Evolutionary conservation across 2,888 invertebrate species (phyloP), one percentile per base, ranked within the genome.

Genomic region (Icerya purchasi): DNA sequence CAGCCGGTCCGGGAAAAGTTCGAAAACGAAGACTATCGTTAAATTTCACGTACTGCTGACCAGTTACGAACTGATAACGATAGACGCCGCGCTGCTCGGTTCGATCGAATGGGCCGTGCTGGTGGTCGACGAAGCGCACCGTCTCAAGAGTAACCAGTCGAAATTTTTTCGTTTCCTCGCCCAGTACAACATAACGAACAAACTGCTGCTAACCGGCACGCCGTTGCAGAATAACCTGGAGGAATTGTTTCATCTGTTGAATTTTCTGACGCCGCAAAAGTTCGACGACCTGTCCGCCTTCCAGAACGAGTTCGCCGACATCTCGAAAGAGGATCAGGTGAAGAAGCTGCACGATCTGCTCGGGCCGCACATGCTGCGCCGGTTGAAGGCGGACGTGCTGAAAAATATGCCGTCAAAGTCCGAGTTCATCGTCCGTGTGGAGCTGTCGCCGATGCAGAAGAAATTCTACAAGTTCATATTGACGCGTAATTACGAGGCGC

Each of bases 361-460:
- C 59, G 98, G 98, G 0, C 94, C 97, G 3, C 98, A 98, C 75
- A 92, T 99, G 88, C 76, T 99, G 76, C 84, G 99, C 65, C 85
- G 99, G 69, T 79, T 99, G 57, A 99, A 99, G 73, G 91, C 96
- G 10, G 99, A 99, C 71, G 99, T 99, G 19, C 76, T 99, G 24
- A 94, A 93, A 76, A 91, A 91, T 69, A 98, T 99, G 91, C 99
- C 99, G 0, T 86, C 94, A 0, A 99, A 99, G 76, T 96, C 94
- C 0, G 99, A 99, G 74, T 94, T 98, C 69, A 98, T 99, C 68
- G 97, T 99, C 36, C 82, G 98, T 65, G 97, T 99, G 0, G 98
- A 99, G 70, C 75, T 99, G 61, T 93, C 94, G 2, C 88, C 92
- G 0, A 86, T 97, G 85, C 99, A 99, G 72, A 98, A 98, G 77